These are phyloP conservation scores for Mnemiopsis leidyi DNA, from an alignment of 37 sponge, comb jelly and placozoan species.

Conservation along the genomic window DNA sequence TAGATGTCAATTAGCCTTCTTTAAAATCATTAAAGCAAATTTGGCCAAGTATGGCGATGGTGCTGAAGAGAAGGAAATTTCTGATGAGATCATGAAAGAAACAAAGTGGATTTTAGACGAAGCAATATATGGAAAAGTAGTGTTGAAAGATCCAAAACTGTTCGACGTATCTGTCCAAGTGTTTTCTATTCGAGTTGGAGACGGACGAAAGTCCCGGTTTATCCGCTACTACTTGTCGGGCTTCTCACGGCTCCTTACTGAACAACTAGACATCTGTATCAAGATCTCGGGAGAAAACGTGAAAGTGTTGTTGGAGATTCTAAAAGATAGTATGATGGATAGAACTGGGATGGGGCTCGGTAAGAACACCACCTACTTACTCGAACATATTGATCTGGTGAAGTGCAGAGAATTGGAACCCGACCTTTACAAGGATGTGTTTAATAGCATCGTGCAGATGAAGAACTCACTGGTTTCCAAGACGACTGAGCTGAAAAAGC, in stretches of 20 bases:
- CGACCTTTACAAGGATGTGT: background rate
- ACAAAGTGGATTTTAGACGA: background rate
- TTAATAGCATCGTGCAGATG: background rate
- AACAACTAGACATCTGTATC: background rate
- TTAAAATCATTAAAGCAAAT: background rate
- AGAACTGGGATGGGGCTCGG: background rate
- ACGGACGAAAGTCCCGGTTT: background rate
- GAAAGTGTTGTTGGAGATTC: background rate
- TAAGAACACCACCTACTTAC: background rate
- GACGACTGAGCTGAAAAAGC: background rate
- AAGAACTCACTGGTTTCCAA: background rate
- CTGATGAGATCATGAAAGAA: background rate
- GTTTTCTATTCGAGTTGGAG: background rate
- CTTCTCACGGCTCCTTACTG: background rate
- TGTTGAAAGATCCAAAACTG: background rate
- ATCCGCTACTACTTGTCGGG: background rate
- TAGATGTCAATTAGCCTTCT: background rate
- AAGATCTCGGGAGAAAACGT: background rate
- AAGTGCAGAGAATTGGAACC: background rate
- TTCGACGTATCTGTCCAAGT: background rate
- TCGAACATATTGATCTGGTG: background rate
- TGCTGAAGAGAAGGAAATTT: background rate
- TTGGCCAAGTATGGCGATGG: background rate
- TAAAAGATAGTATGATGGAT: background rate
- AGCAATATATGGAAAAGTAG: background rate